Percentiles rank a stretch among this genome's conserved stretches.
phyloP scores from a whole-genome alignment of 64 coral and sea anemone genomes.

The Montipora sp. region DNA sequence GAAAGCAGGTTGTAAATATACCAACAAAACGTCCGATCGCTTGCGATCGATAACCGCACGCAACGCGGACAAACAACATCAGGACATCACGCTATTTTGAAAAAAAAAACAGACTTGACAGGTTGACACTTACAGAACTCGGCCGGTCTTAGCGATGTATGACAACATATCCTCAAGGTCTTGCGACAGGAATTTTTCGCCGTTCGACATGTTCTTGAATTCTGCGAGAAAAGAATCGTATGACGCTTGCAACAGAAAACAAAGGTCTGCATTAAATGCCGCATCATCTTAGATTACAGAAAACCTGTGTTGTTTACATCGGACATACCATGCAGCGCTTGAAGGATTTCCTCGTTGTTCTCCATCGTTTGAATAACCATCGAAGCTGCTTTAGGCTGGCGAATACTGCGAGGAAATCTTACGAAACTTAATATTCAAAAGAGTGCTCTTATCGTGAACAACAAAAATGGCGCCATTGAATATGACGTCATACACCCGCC shows the following conservation, averaged over 20 bases:
- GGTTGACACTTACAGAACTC: slow-evolving; percentile 82
- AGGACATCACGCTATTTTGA: neutral
- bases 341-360: slow-evolving; percentile 87
- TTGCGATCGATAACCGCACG: too few relatives aligned
- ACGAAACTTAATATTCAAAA: slow-evolving; percentile 55
- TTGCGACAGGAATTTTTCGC: slow-evolving; percentile 85
- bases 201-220: slow-evolving; percentile 95
- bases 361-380: slow-evolving; percentile 78
- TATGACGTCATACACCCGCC: slow-evolving; percentile 77
- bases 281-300: neutral
- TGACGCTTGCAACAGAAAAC: slow-evolving; percentile 24
- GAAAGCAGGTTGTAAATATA: too few relatives aligned
- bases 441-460: slow-evolving; percentile 59
- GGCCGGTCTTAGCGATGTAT: slow-evolving; percentile 93
- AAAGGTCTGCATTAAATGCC: neutral
- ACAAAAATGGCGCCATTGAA: slow-evolving; percentile 99
- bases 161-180: slow-evolving; percentile 90
- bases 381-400: slow-evolving; percentile 18
- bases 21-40: too few relatives aligned
- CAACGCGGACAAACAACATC: too few relatives aligned
- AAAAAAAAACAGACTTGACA: neutral
- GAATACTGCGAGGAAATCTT: slow-evolving; percentile 33
- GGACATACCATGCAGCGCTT: slow-evolving; percentile 87
- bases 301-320: neutral
- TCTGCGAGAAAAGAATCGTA: slow-evolving; percentile 74